Evolutionary conservation across 2,888 invertebrate genomes (phyloP).

Genomic region (Latrodectus elegans): DNA sequence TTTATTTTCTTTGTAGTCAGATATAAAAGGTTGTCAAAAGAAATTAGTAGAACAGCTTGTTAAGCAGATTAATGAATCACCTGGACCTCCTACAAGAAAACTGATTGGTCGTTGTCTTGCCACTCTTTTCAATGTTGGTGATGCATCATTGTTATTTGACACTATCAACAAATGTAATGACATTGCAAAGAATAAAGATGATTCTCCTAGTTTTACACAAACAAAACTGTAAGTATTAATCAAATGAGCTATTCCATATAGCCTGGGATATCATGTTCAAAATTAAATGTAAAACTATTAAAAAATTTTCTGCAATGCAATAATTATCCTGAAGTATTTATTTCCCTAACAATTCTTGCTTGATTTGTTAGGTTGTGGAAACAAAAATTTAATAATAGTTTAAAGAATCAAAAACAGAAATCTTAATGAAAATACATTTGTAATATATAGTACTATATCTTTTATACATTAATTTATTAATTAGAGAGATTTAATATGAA

Average conservation of each 20-base stretch:
- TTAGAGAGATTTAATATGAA: too few relatives aligned
- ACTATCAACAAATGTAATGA: conserved; percentile 99
- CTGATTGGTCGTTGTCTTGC: conserved; percentile 93
- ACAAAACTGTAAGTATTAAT: conserved; percentile 87
- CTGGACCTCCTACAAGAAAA: conserved; percentile 94
- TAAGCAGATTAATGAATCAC: conserved; percentile 84
- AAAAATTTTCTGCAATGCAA: not conserved
- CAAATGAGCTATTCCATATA: not conserved
- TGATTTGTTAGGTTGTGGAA: not conserved
- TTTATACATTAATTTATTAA: too few relatives aligned
- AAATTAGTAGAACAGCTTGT: conserved; percentile 95
- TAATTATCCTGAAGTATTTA: not conserved
- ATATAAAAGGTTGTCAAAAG: conserved; percentile 97
- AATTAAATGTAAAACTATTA: too few relatives aligned
- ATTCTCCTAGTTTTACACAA: conserved; percentile 95
- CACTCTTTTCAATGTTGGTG: conserved; percentile 96
- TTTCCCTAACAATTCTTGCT: not conserved
- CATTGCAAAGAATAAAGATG: conserved; percentile 96
- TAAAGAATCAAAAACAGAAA: too few relatives aligned
- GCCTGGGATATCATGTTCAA: too few relatives aligned
- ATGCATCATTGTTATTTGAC: conserved; percentile 96
- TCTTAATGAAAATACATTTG: too few relatives aligned
- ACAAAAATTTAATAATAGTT: too few relatives aligned
- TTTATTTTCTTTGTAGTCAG: conserved; percentile 81
- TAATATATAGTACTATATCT: too few relatives aligned